Evolutionary conservation across 2,888 invertebrate genomes (phyloP).

Genomic region (Apeira syringaria): DNA sequence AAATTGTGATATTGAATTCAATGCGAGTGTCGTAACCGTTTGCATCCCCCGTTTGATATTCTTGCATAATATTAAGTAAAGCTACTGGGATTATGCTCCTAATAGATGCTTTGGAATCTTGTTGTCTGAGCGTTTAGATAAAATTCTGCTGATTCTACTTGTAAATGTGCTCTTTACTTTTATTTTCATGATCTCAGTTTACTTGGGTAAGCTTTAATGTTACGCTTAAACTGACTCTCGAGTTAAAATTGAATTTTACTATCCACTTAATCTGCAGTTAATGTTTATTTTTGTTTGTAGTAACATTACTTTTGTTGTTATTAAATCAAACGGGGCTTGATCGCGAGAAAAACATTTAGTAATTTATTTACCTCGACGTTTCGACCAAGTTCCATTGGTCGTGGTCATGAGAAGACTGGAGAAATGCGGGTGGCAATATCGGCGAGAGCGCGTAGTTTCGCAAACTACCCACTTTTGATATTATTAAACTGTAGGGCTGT

Average conservation of each 20-base stretch:
- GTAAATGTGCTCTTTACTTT: slow-evolving; percentile 7
- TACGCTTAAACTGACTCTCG: background rate
- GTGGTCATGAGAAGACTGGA: no score
- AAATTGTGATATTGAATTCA: slow-evolving; percentile 15
- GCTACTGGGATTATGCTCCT: slow-evolving; percentile 15
- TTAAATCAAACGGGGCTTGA: no score
- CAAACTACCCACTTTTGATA: no score
- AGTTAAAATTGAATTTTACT: slow-evolving; percentile 1
- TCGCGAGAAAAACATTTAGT: no score
- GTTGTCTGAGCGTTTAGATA: slow-evolving; percentile 22
- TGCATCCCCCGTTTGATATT: slow-evolving; percentile 15
- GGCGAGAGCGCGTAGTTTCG: no score
- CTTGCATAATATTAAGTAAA: background rate
- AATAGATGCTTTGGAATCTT: slow-evolving; percentile 6
- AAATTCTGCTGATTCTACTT: slow-evolving; percentile 12
- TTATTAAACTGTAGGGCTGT: no score
- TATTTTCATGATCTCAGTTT: slow-evolving; percentile 2
- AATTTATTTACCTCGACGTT: no score
- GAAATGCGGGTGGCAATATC: no score
- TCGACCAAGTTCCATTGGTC: no score
- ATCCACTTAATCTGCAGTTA: background rate
- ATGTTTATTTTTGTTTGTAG: no score
- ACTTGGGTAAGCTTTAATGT: slow-evolving; percentile 8
- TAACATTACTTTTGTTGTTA: no score
- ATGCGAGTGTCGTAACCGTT: slow-evolving; percentile 12